Evolutionary conservation across 2,797 vertebrate genomes (phyloP).

Genomic region (Danio kyathit): DNA sequence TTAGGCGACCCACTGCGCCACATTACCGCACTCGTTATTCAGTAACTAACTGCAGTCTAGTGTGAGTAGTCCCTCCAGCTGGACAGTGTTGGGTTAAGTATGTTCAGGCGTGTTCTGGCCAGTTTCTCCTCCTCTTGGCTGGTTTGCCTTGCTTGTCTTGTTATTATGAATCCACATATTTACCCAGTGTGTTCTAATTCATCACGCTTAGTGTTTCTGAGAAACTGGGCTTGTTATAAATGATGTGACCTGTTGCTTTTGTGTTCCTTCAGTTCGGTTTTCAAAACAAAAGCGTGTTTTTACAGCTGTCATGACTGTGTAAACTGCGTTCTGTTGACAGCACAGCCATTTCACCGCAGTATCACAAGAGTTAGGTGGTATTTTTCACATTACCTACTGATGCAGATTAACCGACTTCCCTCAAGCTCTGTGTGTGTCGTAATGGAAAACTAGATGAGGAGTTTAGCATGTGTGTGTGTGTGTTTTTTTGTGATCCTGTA

Average conservation of each 20-base stretch:
- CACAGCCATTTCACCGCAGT: not conserved
- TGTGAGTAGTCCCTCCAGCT: too few species aligned
- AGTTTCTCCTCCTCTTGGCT: not conserved
- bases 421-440: not conserved
- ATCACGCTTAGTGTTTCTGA: not conserved
- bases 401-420: not conserved
- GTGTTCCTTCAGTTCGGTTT: constrained; percentile 6
- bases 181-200: not conserved
- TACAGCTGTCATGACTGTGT: constrained; percentile 45
- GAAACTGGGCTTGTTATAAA: constrained; percentile 13
- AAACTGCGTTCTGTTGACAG: not conserved
- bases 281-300: constrained; percentile 41
- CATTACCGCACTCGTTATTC: too few species aligned
- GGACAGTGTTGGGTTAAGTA: not conserved
- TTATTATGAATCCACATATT: too few species aligned
- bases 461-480: not conserved
- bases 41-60: too few species aligned
- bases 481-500: constrained; percentile 1
- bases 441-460: not conserved
- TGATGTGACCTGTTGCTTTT: constrained; percentile 17
- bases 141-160: too few species aligned
- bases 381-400: constrained; percentile 11
- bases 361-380: not conserved
- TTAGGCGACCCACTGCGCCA: too few species aligned
- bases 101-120: not conserved